phyloP scores from a whole-genome alignment of 2,113 vertebrate genomes.

The Sorex fumeus region DNA sequence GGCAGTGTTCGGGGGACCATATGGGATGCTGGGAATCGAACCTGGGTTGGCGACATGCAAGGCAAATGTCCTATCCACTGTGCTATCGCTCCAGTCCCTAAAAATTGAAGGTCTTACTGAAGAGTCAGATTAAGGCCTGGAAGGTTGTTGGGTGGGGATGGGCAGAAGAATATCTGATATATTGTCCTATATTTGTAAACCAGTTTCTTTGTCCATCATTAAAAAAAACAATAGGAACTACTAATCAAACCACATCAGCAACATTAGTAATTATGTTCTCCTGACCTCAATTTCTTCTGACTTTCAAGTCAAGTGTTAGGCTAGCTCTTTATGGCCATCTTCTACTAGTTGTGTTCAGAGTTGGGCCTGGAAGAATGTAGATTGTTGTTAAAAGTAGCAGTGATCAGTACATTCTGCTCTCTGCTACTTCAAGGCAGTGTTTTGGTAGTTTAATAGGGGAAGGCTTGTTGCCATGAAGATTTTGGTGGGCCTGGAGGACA shows the following conservation, averaged over 20 bases:
- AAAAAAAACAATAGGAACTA: not conserved
- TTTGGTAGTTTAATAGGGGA: not conserved
- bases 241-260: too few relatives aligned
- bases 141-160: not conserved
- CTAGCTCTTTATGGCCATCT: not conserved
- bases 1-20: too few relatives aligned
- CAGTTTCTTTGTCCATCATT: not conserved
- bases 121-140: not conserved
- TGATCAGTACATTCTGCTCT: not conserved
- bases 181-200: not conserved
- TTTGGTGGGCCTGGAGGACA: not conserved
- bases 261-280: not conserved
- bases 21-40: too few relatives aligned
- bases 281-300: conserved; percentile 22
- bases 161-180: not conserved
- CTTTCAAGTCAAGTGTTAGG: conserved; percentile 43
- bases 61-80: too few relatives aligned
- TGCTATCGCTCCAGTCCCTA: too few relatives aligned
- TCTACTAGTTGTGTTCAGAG: not conserved
- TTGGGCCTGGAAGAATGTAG: not conserved
- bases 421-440: not conserved
- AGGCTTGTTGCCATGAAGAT: not conserved
- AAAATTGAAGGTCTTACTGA: not conserved
- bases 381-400: not conserved
- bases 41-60: too few relatives aligned